These are phyloP conservation scores for Myrmophylax atrothorax DNA, from an alignment of 2,113 vertebrate genomes.

Conservation along the genomic window DNA sequence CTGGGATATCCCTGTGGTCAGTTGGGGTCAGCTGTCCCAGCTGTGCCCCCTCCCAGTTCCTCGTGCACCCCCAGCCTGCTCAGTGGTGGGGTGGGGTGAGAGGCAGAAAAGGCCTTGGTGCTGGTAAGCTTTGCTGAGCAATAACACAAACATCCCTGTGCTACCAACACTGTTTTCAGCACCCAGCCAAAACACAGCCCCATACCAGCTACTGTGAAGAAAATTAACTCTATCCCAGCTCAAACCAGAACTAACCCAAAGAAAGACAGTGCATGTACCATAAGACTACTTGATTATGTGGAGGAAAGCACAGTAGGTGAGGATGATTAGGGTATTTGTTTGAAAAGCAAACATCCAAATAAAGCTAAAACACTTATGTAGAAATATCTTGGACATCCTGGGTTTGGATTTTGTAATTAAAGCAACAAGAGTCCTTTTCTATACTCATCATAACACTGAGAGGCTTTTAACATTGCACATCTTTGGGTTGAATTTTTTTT, in stretches of 20 bases:
- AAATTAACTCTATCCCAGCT: background rate
- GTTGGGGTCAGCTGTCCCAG: background rate
- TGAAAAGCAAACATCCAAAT: background rate
- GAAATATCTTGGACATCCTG: background rate
- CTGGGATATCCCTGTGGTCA: background rate
- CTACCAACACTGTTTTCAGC: background rate
- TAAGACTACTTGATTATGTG: background rate
- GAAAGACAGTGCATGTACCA: background rate
- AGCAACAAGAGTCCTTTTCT: background rate
- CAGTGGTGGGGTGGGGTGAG: fast-evolving
- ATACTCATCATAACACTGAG: background rate
- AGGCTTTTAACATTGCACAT: background rate
- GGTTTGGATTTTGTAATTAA: background rate
- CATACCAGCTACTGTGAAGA: background rate
- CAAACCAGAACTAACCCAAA: background rate
- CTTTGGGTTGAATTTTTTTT: background rate
- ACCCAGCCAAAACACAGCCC: background rate
- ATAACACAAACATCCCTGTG: background rate
- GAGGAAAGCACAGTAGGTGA: background rate
- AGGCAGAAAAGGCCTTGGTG: background rate
- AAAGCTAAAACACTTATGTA: background rate
- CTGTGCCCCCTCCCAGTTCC: background rate
- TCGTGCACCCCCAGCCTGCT: background rate
- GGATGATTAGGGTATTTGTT: background rate
- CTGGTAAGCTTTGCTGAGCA: background rate